These are phyloP conservation scores for Discoglossus pictus DNA, from an alignment of 2,797 vertebrate species.

Conservation along the genomic window DNA sequence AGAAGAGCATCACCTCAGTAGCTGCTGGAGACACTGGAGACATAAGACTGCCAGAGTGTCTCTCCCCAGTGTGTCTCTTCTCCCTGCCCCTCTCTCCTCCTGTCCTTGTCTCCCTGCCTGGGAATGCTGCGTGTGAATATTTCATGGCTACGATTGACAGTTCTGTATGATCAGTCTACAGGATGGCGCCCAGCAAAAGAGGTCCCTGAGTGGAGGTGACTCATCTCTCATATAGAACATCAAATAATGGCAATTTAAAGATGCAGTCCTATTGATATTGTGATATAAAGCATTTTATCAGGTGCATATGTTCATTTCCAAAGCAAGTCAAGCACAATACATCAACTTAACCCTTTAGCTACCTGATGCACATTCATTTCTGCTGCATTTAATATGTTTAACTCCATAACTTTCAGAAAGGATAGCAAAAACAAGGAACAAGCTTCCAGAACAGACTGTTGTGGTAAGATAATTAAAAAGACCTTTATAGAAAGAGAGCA, in stretches of 20 bases:
- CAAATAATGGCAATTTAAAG: constrained; percentile 22
- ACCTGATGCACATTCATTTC: no score
- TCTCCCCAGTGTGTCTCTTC: constrained; percentile 52
- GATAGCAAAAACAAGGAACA: no score
- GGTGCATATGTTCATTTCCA: no score
- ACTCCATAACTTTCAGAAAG: no score
- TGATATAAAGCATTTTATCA: neutral
- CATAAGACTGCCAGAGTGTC: constrained; percentile 40
- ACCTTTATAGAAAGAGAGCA: no score
- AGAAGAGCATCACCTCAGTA: constrained; percentile 9
- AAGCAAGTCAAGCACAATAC: no score
- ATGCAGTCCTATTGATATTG: constrained; percentile 1
- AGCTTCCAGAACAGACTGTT: no score
- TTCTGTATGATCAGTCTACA: constrained; percentile 69
- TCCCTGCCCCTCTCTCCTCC: constrained; percentile 7
- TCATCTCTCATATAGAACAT: constrained; percentile 35
- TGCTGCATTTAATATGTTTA: no score
- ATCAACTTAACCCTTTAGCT: no score
- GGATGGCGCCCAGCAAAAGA: constrained; percentile 69
- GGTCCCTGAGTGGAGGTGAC: constrained; percentile 40
- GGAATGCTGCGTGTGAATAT: constrained; percentile 70
- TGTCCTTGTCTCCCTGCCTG: constrained; percentile 34
- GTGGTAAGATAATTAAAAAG: no score
- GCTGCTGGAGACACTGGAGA: constrained; percentile 26
- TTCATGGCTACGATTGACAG: constrained; percentile 77